Percentiles rank a stretch among this genome's conserved stretches.
Evolutionary conservation across 2,113 vertebrate species (phyloP).

Genomic region (Crotalus tigris): DNA sequence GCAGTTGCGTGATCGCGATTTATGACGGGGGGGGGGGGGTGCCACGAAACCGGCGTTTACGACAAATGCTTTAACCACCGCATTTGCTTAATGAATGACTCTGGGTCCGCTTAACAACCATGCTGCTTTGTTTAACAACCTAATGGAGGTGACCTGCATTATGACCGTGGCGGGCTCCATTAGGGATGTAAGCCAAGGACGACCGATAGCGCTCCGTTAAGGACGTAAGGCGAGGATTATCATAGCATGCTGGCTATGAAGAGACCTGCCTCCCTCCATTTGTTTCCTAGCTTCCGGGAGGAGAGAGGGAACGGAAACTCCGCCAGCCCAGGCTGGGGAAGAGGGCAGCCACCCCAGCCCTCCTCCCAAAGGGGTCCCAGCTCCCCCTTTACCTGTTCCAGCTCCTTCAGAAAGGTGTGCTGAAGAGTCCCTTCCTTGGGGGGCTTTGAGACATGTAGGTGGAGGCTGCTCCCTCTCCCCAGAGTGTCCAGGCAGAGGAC

Average conservation of each 20-base stretch:
- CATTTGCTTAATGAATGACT: neutral
- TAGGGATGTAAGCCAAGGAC: neutral
- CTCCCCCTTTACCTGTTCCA: constrained; percentile 78
- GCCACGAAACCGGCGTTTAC: neutral
- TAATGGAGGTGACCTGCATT: neutral
- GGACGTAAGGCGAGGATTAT: neutral
- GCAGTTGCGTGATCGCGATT: neutral
- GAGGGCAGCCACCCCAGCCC: neutral
- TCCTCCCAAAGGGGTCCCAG: no score
- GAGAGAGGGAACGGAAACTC: neutral
- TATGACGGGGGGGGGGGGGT: neutral
- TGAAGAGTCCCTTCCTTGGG: constrained; percentile 93
- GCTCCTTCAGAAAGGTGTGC: constrained; percentile 83
- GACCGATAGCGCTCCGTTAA: neutral
- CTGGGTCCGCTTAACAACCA: neutral
- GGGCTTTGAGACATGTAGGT: constrained; percentile 95
- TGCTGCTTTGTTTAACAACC: neutral
- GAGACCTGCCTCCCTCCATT: neutral
- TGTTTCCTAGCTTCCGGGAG: neutral
- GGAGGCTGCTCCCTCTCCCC: constrained; percentile 81
- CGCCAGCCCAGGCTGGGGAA: neutral
- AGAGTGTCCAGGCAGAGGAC: constrained; percentile 95
- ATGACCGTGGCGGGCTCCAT: neutral
- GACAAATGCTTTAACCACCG: neutral
- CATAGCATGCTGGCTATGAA: neutral